These are phyloP conservation scores for Pardosa pseudoannulata DNA, from an alignment of 2,888 invertebrate species.

Conservation along the genomic window DNA sequence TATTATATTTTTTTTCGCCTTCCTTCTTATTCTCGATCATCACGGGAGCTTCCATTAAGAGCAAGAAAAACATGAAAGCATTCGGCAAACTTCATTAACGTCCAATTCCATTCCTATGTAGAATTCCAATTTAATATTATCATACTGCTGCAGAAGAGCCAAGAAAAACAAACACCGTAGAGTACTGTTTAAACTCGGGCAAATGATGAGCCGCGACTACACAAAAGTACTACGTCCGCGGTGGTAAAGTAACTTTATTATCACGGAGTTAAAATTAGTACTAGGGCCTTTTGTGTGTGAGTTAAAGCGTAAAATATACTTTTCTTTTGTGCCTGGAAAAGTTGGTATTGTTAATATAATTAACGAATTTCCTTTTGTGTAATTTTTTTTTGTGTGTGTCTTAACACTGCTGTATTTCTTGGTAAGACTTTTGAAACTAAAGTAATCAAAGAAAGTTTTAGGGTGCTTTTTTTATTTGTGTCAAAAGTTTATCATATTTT, in stretches of 20 bases:
- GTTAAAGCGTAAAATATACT: too few species aligned
- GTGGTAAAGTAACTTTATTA: neutral
- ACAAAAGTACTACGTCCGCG: neutral
- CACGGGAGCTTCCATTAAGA: slow-evolving; percentile 46
- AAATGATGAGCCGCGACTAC: neutral
- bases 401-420: too few species aligned
- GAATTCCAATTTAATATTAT: slow-evolving; percentile 61
- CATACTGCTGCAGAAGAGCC: slow-evolving; percentile 5
- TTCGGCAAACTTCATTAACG: slow-evolving; percentile 69
- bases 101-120: slow-evolving; percentile 40
- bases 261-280: neutral
- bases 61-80: slow-evolving; percentile 35
- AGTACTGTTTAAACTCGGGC: neutral
- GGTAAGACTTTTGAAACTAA: too few species aligned
- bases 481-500: too few species aligned
- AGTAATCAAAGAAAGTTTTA: too few species aligned
- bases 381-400: too few species aligned
- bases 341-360: too few species aligned
- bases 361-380: too few species aligned
- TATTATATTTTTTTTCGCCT: too few species aligned
- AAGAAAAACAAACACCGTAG: slow-evolving; percentile 7
- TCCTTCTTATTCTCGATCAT: slow-evolving; percentile 37
- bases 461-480: too few species aligned
- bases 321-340: too few species aligned
- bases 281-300: neutral